Evolutionary conservation across 2,797 vertebrate species (phyloP), one percentile per base, ranked within the genome.

Genomic region (Danio albolineatus): DNA sequence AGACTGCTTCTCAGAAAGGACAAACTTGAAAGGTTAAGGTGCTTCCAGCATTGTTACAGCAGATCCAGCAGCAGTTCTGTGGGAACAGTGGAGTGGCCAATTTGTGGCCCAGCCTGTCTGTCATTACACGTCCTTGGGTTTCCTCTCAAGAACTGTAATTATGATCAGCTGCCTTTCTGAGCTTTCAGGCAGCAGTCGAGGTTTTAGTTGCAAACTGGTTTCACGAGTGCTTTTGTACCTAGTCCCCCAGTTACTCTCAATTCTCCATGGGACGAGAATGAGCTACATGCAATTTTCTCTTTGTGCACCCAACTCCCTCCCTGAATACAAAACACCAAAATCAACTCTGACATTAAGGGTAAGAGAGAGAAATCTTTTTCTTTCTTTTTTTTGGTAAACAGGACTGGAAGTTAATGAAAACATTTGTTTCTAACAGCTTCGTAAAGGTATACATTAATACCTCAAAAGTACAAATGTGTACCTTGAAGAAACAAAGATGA

Each of bases 291-390:
- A 6, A 46, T 62, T 36, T 76, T 81, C 17, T 79, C 59, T 44
- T 10, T 16, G 14, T 43, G 44, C 41, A 56, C 59, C 12, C 46
- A 49, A 66, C 38, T n/a, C 59, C 66, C 72, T 76, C 61, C 76
- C 67, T 73, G 54, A 84, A 78, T 73, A 56, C 59, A 79, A 73
- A 78, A 61, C n/a, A 54, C 51, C 4, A 44, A 43, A 49, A 64
- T 73, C 65, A 75, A 61, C 43, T 74, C 70, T 78, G 70, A 59
- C 64, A 66, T 53, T 28, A 28, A 3, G 57, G 49, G 10, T 10
- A 75, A 16, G 46, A 65, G 46, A 65, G 62, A 77, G 78, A 73
- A 80, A 80, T 80, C 51, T 7, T 19, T 70, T 65, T 59, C 28
- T n/a, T n/a, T n/a, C n/a, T n/a, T 64, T 82, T 38, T 28, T 28